Percentiles rank a stretch among this genome's conserved stretches.
Evolutionary conservation across 2,888 invertebrate species (phyloP).

Genomic region (Pyralis farinalis): DNA sequence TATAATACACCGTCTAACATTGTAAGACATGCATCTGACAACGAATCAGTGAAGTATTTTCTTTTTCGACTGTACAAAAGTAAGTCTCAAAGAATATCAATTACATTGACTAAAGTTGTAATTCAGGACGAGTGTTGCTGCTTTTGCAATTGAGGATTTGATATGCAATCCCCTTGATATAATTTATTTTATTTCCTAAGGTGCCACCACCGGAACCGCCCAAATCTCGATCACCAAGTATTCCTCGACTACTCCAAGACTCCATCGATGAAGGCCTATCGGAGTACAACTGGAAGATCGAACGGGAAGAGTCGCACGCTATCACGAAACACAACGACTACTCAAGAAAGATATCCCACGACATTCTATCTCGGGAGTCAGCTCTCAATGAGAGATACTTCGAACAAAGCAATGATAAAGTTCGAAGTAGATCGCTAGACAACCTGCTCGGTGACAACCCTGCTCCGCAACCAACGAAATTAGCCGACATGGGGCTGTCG

Average conservation of each 20-base stretch:
- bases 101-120: no score
- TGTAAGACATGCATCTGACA: no score
- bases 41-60: no score
- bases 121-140: no score
- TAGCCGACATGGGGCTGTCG: constrained; percentile 89
- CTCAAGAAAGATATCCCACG: constrained; percentile 87
- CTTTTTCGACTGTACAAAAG: no score
- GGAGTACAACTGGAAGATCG: constrained; percentile 71
- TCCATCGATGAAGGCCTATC: constrained; percentile 65
- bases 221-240: constrained; percentile 70
- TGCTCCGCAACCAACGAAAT: constrained; percentile 80
- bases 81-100: no score
- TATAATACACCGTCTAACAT: no score
- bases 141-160: no score
- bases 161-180: no score
- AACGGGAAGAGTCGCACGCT: constrained; percentile 46
- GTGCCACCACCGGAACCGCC: constrained; percentile 87
- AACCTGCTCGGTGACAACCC: constrained; percentile 88
- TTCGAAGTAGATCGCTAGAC: constrained; percentile 89
- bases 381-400: constrained; percentile 95
- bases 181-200: constrained; percentile 31
- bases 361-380: constrained; percentile 89
- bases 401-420: constrained; percentile 86
- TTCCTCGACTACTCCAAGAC: constrained; percentile 67
- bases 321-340: constrained; percentile 45